phyloP scores from a whole-genome alignment of 2,888 invertebrate species.

The Diadromus collaris region DNA sequence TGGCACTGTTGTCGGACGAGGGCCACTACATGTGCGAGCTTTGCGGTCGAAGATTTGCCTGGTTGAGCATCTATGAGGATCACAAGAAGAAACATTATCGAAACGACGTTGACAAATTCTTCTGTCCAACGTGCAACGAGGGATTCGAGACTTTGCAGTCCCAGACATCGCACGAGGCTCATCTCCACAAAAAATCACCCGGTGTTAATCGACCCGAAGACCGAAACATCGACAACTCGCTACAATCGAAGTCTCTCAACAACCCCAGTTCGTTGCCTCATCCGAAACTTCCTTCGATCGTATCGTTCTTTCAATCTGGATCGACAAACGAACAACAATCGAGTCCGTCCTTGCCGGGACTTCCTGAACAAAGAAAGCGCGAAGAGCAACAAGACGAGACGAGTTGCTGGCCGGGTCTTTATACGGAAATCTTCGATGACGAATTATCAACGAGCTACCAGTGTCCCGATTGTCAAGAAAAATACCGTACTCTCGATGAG shows the following conservation, averaged over 20 bases:
- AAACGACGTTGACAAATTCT: constrained; percentile 25
- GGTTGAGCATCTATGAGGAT: constrained; percentile 14
- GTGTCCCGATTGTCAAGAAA: constrained; percentile 23
- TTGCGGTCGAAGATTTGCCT: constrained; percentile 60
- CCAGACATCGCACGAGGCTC: not conserved
- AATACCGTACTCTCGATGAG: not conserved
- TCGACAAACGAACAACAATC: not conserved
- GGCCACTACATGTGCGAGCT: constrained; percentile 58
- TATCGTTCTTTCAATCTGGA: not conserved
- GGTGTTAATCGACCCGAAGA: not conserved
- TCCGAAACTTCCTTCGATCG: constrained; percentile 3
- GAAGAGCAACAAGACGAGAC: not conserved
- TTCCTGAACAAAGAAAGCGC: not conserved
- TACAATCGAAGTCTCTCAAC: not conserved
- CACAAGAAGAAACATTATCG: constrained; percentile 58
- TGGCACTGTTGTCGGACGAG: constrained; percentile 47
- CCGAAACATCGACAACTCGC: not conserved
- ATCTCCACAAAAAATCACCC: not conserved
- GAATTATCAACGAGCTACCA: constrained; percentile 10
- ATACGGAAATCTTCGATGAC: constrained; percentile 28
- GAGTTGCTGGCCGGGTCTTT: not conserved
- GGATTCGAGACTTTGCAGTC: constrained; percentile 38
- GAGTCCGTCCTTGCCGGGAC: not conserved
- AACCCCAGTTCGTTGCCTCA: not conserved
- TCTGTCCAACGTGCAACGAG: constrained; percentile 59